Evolutionary conservation across 2,888 invertebrate genomes (phyloP).

Genomic region (Cantharis rustica): DNA sequence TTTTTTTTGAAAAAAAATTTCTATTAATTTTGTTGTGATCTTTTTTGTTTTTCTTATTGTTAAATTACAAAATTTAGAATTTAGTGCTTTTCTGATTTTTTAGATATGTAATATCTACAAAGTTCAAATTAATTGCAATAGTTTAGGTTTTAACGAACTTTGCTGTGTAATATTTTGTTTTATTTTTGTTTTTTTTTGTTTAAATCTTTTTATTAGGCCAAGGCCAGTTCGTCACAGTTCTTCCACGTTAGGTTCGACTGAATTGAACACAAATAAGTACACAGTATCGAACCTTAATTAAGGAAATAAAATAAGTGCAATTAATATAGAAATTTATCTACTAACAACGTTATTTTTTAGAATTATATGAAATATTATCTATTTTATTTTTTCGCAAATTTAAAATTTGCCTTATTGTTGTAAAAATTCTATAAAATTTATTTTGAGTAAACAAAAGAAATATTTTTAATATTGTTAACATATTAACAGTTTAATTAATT

Average conservation of each 20-base stretch:
- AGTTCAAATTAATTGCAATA: slow-evolving; percentile 30
- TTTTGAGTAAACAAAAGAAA: slow-evolving; percentile 29
- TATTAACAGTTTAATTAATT: slow-evolving; percentile 20
- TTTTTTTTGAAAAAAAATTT: background rate
- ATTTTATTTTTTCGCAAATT: slow-evolving; percentile 40
- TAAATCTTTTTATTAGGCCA: slow-evolving; percentile 54
- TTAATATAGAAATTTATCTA: slow-evolving; percentile 55
- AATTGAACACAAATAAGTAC: slow-evolving; percentile 7
- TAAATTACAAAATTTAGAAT: slow-evolving; percentile 11
- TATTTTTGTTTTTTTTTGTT: slow-evolving; percentile 44
- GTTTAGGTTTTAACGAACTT: slow-evolving; percentile 20
- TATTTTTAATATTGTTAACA: slow-evolving; percentile 22
- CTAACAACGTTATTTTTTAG: slow-evolving; percentile 48
- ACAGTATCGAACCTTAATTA: slow-evolving; percentile 35
- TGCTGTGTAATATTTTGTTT: slow-evolving; percentile 31
- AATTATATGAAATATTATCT: slow-evolving; percentile 29
- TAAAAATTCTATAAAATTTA: slow-evolving; percentile 18
- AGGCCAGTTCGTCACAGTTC: slow-evolving; percentile 57
- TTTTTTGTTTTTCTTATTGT: slow-evolving; percentile 26
- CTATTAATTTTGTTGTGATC: slow-evolving; percentile 12
- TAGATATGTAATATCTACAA: slow-evolving; percentile 34
- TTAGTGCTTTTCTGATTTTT: slow-evolving; percentile 10
- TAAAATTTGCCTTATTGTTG: slow-evolving; percentile 42
- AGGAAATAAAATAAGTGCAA: slow-evolving; percentile 53
- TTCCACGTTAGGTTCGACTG: slow-evolving; percentile 47